These are phyloP conservation scores for Semaprochilodus insignis DNA, from an alignment of 2,797 vertebrate species.

Conservation along the genomic window DNA sequence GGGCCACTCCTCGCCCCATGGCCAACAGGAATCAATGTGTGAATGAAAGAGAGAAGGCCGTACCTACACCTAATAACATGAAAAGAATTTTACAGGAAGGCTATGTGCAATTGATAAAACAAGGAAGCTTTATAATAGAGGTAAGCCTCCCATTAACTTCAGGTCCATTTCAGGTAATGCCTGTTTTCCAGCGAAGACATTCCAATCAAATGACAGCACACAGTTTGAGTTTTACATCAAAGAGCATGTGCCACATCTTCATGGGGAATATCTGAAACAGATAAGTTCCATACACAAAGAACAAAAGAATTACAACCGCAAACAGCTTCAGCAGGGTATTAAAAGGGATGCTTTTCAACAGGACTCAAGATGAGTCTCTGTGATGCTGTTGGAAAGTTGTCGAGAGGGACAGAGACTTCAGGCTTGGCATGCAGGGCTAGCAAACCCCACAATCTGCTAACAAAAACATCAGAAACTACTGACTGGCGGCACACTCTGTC, in stretches of 20 bases:
- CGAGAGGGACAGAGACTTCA: constrained; percentile 50
- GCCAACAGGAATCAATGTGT: constrained; percentile 9
- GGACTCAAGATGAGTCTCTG: constrained; percentile 2
- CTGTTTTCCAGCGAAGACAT: constrained; percentile 6
- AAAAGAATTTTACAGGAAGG: constrained; percentile 32
- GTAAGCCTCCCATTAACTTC: neutral
- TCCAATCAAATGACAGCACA: neutral
- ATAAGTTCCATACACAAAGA: constrained; percentile 18
- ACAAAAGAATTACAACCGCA: constrained; percentile 22
- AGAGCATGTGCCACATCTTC: neutral
- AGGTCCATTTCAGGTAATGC: neutral
- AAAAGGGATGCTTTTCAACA: constrained; percentile 20
- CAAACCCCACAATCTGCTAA: constrained; percentile 70
- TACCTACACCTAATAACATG: constrained; percentile 7
- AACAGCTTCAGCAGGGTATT: constrained; percentile 11
- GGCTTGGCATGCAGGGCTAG: constrained; percentile 67
- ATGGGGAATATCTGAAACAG: constrained; percentile 27
- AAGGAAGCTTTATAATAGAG: neutral
- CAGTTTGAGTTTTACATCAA: neutral
- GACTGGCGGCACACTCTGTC: constrained; percentile 68
- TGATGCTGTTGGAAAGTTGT: constrained; percentile 40
- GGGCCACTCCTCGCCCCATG: constrained; percentile 17
- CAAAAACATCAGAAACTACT: constrained; percentile 75
- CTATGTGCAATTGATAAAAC: neutral
- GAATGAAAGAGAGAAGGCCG: neutral